Conservation (phyloP, 2,113 vertebrate species). For the Caloenas nicobarica region DNA sequence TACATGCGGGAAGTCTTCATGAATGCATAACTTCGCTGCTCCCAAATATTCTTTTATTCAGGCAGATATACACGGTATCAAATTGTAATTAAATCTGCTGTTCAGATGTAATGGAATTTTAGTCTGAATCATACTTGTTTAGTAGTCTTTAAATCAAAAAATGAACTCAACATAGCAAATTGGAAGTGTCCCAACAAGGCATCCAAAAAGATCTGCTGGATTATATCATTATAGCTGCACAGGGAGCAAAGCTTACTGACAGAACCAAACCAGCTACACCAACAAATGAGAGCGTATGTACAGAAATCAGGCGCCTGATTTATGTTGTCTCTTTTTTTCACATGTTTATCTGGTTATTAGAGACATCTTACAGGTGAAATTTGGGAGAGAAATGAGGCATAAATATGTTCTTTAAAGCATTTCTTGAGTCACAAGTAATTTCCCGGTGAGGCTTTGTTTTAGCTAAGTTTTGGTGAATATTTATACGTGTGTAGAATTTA, state of each 20-base stretch:
- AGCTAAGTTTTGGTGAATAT: neutral
- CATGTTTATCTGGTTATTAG: neutral
- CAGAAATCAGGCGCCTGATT: neutral
- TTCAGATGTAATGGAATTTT: neutral
- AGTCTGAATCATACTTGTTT: neutral
- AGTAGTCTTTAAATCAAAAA: neutral
- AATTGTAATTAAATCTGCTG: neutral
- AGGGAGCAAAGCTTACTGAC: neutral
- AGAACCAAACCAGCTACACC: neutral
- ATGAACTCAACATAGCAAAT: neutral
- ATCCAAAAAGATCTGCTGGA: neutral
- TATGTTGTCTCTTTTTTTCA: neutral
- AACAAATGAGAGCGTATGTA: neutral
- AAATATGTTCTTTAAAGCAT: neutral
- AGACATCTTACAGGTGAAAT: neutral
- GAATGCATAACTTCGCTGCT: neutral
- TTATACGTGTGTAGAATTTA: neutral
- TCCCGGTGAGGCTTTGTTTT: neutral
- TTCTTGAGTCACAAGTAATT: neutral
- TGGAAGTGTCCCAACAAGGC: neutral
- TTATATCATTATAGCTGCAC: neutral
- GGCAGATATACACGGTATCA: neutral
- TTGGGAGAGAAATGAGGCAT: neutral
- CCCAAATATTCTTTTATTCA: neutral
- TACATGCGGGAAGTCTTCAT: neutral